Base-by-base conservation (phyloP, 2,888 invertebrate species). In the Creontiades dilutus region DNA sequence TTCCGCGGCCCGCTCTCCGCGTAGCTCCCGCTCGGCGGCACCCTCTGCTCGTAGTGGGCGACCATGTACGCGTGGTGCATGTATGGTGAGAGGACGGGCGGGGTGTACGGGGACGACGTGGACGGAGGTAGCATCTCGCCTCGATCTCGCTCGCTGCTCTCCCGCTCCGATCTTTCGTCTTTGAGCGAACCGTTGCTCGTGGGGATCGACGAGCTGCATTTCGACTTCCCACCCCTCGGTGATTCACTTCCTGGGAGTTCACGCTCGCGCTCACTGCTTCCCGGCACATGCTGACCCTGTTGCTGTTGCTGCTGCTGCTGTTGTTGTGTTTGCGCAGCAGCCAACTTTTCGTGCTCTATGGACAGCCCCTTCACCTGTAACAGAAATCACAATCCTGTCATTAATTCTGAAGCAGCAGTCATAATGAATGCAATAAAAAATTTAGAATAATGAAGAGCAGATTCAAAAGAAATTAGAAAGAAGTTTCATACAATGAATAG, bases 291-390 rank as follows among this genome's bases (percentile, higher is more conserved):
- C 90, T 88, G 88, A 55, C 78, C 52, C 27, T 76, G 88, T 48
- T 61, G 61, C n/a, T 61, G 61, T 61, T 68, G 68, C 16, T 61
- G 75, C n/a, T 87, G 87, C 28, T 87, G 87, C 14, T 68, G 86
- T 48, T 86, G 86, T 82, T 94, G 94, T 92, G 94, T 94, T 92
- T 95, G 95, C 90, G 95, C 95, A 91, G 95, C 95, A 68, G 92
- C 95, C 92, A 95, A 92, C 92, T 95, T 95, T 92, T 95, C 96
- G 92, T 96, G 96, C 93, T 96, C 96, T 92, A 96, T 96, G 93
- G 96, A 96, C 93, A 96, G 94, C 91, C 96, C 96, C 94, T 96
- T 96, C 82, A 96, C 96, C 96, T 96, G 92, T 7, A 92, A 92
- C 46, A 52, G 23, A 16, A 37, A 78, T 19, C 37, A 52, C 81